These are phyloP conservation scores for Periophthalmus modestus DNA, from an alignment of 2,113 vertebrate species.

Conservation along the genomic window DNA sequence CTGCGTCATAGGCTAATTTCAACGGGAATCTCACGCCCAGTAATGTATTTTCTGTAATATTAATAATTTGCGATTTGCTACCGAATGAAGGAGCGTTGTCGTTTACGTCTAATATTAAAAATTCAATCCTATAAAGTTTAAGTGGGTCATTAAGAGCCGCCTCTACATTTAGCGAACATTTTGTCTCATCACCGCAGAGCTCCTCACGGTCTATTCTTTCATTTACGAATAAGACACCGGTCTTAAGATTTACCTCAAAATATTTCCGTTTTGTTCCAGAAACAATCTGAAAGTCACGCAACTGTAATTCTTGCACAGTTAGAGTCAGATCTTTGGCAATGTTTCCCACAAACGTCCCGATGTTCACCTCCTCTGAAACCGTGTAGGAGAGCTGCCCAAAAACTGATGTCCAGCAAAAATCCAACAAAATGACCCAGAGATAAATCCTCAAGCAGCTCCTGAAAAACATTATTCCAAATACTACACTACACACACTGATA, in stretches of 20 bases:
- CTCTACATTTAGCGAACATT: constrained; percentile 74
- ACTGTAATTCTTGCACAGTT: constrained; percentile 43
- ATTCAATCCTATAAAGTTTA: constrained; percentile 72
- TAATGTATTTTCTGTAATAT: constrained; percentile 65
- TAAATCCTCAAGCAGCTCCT: constrained; percentile 16
- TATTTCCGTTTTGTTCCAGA: constrained; percentile 65
- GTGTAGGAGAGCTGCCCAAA: constrained; percentile 60
- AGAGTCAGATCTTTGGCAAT: constrained; percentile 68
- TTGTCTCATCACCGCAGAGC: constrained; percentile 65
- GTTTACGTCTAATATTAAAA: constrained; percentile 78
- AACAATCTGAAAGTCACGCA: constrained; percentile 67
- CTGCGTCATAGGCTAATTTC: constrained; percentile 75
- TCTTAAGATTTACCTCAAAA: constrained; percentile 72
- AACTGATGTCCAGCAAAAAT: constrained; percentile 53
- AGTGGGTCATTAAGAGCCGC: constrained; percentile 73
- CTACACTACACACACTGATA: background rate
- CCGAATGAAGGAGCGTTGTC: constrained; percentile 77
- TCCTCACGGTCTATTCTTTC: constrained; percentile 79
- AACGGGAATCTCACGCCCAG: constrained; percentile 72
- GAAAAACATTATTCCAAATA: background rate
- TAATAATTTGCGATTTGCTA: constrained; percentile 59
- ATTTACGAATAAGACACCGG: constrained; percentile 70
- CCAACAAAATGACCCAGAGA: constrained; percentile 22
- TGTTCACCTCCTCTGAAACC: constrained; percentile 65
- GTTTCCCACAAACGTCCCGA: constrained; percentile 66